Base-by-base conservation (phyloP, 2,888 invertebrate genomes). In the Aporophyla nigra region DNA sequence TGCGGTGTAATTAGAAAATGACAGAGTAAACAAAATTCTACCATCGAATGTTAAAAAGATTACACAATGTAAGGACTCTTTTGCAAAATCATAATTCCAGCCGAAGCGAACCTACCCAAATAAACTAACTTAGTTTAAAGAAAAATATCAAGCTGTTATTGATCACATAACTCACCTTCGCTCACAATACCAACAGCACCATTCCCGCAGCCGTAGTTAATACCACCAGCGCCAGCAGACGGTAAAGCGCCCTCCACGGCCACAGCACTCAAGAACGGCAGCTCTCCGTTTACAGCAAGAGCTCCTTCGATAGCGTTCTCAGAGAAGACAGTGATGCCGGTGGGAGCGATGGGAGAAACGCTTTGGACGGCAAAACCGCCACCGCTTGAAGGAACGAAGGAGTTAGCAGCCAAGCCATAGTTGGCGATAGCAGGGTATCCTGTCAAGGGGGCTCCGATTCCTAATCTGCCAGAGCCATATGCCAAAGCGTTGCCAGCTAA, bases 171-270 rank as follows among this genome's bases (percentile, higher is more conserved):
- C 77, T 81, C 7, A 81, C 77, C 80, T 69, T 91, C 90, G 16
- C 86, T 86, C 12, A 90, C 80, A 43, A 93, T 92, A 10, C 86
- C 92, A 10, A 93, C 80, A 65, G 85, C 87, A 0, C 92, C 93
- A 49, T 80, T 89, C 2, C 93, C 93, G 76, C 92, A 92, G 9
- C 91, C 89, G 54, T 93, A 93, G 24, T 90, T 83, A 0, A 92
- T 91, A 0, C 88, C 84, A 19, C 91, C 93, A 62, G 88, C 83
- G 0, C 94, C 94, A 27, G 69, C 76, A 6, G 90, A 86, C 0
- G 92, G 91, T 43, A 93, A 68, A 4, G 84, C 78, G 1, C 89
- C 90, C 59, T 89, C 87, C 40, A 91, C 71, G 53, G 79, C 78
- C 46, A 91, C 89, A 56, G 89, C 86, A 14, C 88, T 82, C 43